These are phyloP conservation scores for Copidosoma floridanum DNA, from an alignment of 1,140 invertebrate species.

Conservation along the genomic window DNA sequence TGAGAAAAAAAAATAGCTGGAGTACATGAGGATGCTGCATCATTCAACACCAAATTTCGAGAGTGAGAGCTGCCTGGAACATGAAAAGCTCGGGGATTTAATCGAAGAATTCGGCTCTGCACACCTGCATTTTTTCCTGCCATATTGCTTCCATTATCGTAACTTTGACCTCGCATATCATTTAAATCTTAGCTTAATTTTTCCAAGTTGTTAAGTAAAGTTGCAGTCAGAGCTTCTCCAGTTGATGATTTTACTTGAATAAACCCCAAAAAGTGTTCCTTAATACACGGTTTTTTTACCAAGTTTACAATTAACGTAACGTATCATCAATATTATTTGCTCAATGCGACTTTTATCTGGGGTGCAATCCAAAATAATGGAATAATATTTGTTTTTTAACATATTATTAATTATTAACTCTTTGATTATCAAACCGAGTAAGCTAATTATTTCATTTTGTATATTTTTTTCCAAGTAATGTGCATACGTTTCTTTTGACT, in stretches of 20 bases:
- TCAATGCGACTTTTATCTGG: conserved; percentile 35
- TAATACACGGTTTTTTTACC: too few species aligned
- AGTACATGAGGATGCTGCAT: conserved; percentile 25
- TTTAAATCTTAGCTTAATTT: neutral
- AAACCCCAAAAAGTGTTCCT: conserved; percentile 29
- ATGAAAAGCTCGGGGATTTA: conserved; percentile 32
- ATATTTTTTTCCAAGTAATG: conserved; percentile 32
- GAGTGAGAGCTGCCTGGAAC: conserved; percentile 32
- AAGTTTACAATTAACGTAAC: conserved; percentile 18
- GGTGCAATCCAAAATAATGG: too few species aligned
- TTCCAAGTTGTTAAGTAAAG: conserved; percentile 7
- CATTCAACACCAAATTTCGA: conserved; percentile 32
- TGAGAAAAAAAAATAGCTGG: conserved; percentile 26
- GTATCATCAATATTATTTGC: conserved; percentile 33
- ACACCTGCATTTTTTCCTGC: conserved; percentile 33
- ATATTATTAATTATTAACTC: conserved; percentile 27
- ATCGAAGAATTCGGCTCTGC: conserved; percentile 31
- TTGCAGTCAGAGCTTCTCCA: neutral
- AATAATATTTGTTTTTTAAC: conserved; percentile 36
- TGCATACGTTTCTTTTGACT: conserved; percentile 5
- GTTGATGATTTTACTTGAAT: neutral
- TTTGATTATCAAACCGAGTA: conserved; percentile 28
- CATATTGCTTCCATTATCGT: conserved; percentile 39
- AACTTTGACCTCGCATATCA: conserved; percentile 30
- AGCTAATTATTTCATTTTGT: conserved; percentile 36